phyloP scores from a whole-genome alignment of 1,140 invertebrate genomes.

The Drosophila watanabei region DNA sequence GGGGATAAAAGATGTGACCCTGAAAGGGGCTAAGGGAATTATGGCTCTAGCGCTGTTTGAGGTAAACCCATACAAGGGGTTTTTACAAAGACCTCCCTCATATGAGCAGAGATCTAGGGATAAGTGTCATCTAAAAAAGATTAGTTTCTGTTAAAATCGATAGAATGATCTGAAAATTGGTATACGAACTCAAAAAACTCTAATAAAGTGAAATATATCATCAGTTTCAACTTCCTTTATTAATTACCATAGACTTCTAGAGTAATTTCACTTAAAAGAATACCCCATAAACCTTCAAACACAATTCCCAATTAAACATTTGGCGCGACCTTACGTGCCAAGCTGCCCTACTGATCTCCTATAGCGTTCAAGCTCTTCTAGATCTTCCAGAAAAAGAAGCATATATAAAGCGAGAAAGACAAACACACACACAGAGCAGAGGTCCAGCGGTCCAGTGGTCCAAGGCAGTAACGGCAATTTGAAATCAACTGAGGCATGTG shows the following conservation, averaged over 20 bases:
- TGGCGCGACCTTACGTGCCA: constrained; percentile 4
- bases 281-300: not conserved
- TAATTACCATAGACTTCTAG: not conserved
- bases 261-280: not conserved
- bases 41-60: not conserved
- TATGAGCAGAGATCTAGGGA: not conserved
- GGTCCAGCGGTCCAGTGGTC: constrained; percentile 29
- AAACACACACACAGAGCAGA: not conserved
- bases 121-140: not conserved
- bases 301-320: constrained; percentile 6
- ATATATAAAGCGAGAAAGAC: not conserved
- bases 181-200: not conserved
- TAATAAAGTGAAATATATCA: not conserved
- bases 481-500: constrained; percentile 65
- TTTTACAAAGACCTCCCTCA: not conserved
- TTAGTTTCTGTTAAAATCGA: not conserved
- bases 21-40: constrained; percentile 14
- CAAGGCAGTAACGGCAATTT: constrained; percentile 70
- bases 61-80: not conserved
- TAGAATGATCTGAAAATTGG: constrained; percentile 4
- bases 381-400: constrained; percentile 1
- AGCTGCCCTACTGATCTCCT: constrained; percentile 35
- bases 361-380: not conserved
- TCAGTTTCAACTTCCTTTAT: not conserved
- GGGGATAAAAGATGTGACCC: constrained; percentile 20